phyloP scores from a whole-genome alignment of 2,797 vertebrate species.

The Pipistrellus nathusii region DNA sequence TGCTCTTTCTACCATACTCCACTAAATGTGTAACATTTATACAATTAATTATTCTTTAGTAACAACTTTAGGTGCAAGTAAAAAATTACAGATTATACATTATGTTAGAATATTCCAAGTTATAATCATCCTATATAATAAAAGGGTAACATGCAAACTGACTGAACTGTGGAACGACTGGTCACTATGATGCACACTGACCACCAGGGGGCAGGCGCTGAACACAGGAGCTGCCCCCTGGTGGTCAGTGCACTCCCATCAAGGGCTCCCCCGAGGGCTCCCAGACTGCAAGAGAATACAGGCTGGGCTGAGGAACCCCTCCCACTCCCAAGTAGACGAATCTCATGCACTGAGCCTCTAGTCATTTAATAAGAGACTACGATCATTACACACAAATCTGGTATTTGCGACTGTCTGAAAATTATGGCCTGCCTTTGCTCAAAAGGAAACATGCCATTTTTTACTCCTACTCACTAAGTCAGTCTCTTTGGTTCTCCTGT shows the following conservation, averaged over 20 bases:
- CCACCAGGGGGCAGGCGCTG: no score
- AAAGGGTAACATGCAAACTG: no score
- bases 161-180: fast-evolving
- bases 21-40: background rate
- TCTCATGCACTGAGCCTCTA: no score
- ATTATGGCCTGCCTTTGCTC: constrained; percentile 16
- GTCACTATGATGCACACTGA: no score
- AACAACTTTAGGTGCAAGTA: constrained; percentile 18
- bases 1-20: background rate
- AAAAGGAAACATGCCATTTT: background rate
- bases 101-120: constrained; percentile 1
- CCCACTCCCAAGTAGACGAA: no score
- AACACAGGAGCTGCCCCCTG: no score
- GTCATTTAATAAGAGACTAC: constrained; percentile 45
- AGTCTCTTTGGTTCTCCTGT: background rate
- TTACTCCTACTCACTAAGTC: background rate
- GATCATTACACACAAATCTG: constrained; percentile 15
- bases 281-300: no score
- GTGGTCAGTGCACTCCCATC: no score
- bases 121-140: background rate
- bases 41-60: constrained; percentile 11
- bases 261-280: no score
- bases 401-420: constrained; percentile 46
- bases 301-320: no score
- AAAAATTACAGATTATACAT: constrained; percentile 24